Evolutionary conservation across 2,888 invertebrate species (phyloP).

Genomic region (Psylliodes chrysocephalus): DNA sequence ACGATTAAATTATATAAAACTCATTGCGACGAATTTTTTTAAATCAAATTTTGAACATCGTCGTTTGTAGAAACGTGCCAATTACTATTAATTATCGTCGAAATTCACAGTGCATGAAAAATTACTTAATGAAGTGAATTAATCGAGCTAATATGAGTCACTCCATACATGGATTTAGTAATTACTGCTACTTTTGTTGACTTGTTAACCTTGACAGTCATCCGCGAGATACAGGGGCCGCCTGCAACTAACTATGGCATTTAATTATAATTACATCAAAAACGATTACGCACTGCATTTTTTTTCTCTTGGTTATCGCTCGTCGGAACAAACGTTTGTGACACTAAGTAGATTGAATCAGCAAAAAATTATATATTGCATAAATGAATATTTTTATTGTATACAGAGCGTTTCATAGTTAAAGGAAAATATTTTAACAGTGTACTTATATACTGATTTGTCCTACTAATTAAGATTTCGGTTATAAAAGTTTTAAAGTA

Average conservation of each 20-base stretch:
- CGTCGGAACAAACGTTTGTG: too few relatives aligned
- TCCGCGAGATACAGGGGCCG: slow-evolving; percentile 24
- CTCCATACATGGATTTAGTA: slow-evolving; percentile 37
- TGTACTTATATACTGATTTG: too few relatives aligned
- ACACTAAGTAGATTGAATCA: too few relatives aligned
- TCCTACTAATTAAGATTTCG: too few relatives aligned
- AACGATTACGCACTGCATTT: not conserved
- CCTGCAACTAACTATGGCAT: slow-evolving; percentile 1
- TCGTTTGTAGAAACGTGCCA: not conserved
- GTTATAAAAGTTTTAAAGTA: too few relatives aligned
- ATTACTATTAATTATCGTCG: not conserved
- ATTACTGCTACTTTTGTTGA: slow-evolving; percentile 34
- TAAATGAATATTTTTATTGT: too few relatives aligned
- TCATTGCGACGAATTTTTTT: too few relatives aligned
- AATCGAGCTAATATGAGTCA: slow-evolving; percentile 27
- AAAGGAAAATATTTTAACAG: too few relatives aligned
- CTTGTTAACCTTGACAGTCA: slow-evolving; percentile 40
- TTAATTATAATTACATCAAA: slow-evolving; percentile 8
- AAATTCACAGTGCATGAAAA: slow-evolving; percentile 5
- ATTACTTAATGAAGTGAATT: slow-evolving; percentile 19
- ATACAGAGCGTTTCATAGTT: too few relatives aligned
- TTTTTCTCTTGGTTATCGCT: not conserved
- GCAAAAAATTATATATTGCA: too few relatives aligned
- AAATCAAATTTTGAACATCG: too few relatives aligned
- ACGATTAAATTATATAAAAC: too few relatives aligned